Evolutionary conservation across 2,113 vertebrate species (phyloP), one percentile per base, ranked within the genome.

Genomic region (Pseudopipra pipra): DNA sequence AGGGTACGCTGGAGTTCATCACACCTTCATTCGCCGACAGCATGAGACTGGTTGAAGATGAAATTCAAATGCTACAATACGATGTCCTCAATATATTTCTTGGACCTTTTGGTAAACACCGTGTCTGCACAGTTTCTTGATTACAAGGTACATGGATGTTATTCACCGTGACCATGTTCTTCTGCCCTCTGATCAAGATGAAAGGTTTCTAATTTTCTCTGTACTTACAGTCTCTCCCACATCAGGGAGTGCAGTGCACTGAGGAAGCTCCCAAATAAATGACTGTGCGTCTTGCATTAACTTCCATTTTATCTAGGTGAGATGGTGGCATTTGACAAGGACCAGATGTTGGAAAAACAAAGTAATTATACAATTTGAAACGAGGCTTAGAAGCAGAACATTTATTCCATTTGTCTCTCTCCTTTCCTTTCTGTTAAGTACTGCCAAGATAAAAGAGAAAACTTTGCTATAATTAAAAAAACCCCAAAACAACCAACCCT

Each of bases 1-100:
- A 5, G 44, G 35, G 8, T 6, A 5, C 0, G 0, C 59, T 39
- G 76, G 19, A 30, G 51, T 7, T 35, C 43, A 7, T 35, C 14
- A 2, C 41, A 5, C 22, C 67, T 33, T 63, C 56, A 2, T 67
- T 58, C 55, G 31, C 65, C 1, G 8, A 12, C 68, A 54, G 28
- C 3, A 4, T 3, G 51, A 31, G 16, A 22, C 28, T 30, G 41
- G 11, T 1, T 55, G n/a, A 66, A 58, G 15, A 23, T 39, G 63
- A 76, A 19, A 39, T 62, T 62, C 25, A 66, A 67, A 49, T 25
- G 46, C 47, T 72, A 12, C 30, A 31, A 11, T 25, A 37, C 27
- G 28, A 22, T 8, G 13, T 35, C 28, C 71, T 67, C 18, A 30
- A 49, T 2, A 58, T 61, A n/a, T 23, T 72, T 68, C 54, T 51